phyloP scores from a whole-genome alignment of 2,113 vertebrate species.

The Cryptotis parvus region DNA sequence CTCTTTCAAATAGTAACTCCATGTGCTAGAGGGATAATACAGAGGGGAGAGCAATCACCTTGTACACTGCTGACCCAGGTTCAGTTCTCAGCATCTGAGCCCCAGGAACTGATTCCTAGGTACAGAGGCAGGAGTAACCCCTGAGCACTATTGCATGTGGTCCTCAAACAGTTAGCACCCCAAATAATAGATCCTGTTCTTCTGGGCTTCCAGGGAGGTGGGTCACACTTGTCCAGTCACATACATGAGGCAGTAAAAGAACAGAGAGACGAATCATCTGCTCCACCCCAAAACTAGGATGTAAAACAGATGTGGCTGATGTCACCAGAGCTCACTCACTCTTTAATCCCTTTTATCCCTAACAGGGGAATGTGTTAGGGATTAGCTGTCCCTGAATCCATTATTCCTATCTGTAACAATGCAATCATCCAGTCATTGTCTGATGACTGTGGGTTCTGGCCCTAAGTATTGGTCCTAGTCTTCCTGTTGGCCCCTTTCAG shows the following conservation, averaged over 20 bases:
- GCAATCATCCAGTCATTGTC: too few relatives aligned
- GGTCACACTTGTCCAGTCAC: background rate
- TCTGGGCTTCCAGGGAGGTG: too few relatives aligned
- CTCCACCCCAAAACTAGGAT: background rate
- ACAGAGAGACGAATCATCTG: background rate
- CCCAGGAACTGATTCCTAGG: too few relatives aligned
- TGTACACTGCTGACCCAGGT: too few relatives aligned
- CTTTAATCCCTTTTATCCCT: background rate
- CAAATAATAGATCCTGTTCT: background rate
- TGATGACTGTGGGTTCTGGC: background rate
- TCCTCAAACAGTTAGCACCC: too few relatives aligned
- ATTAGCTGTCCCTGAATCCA: background rate
- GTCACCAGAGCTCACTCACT: background rate
- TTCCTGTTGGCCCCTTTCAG: background rate
- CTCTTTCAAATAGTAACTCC: too few relatives aligned
- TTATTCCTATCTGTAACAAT: background rate
- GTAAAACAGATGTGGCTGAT: background rate
- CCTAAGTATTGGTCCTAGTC: background rate
- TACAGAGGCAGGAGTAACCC: too few relatives aligned
- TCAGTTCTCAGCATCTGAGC: too few relatives aligned
- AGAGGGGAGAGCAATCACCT: too few relatives aligned
- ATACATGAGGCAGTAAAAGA: background rate
- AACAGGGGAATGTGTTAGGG: too few relatives aligned
- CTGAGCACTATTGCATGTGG: too few relatives aligned
- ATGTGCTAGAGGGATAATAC: too few relatives aligned